Percentiles rank a stretch among this genome's conserved stretches.
Conservation (phyloP, 1,140 invertebrate genomes). For the Palaemon carinicauda region DNA sequence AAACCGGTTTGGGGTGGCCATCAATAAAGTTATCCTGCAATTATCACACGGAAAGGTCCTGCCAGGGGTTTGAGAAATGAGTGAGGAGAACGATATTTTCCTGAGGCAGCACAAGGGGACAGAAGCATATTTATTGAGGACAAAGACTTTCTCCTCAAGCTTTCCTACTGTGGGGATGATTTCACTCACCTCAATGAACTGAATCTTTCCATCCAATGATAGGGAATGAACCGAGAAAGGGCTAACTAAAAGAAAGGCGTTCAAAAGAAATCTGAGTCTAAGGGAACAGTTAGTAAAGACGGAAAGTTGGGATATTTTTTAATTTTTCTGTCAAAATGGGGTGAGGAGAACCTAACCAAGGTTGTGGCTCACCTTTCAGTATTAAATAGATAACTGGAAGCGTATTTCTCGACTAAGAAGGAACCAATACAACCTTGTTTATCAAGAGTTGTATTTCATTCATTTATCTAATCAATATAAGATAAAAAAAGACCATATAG, state of each 20-base stretch:
- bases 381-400: background rate
- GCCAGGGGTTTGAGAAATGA: background rate
- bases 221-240: background rate
- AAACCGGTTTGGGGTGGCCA: no score
- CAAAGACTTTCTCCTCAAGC: background rate
- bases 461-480: no score
- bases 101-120: background rate
- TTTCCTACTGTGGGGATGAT: background rate
- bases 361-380: background rate
- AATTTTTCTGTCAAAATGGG: background rate
- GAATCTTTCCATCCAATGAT: background rate
- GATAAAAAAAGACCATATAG: no score
- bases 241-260: background rate
- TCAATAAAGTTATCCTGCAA: no score
- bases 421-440: background rate
- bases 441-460: no score
- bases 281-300: background rate
- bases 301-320: conserved; percentile 9
- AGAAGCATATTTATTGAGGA: background rate
- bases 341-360: background rate
- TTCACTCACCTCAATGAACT: background rate
- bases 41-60: background rate
- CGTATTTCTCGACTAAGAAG: background rate
- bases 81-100: background rate
- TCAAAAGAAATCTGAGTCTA: conserved; percentile 1